A percentile compares a stretch with the other conserved stretches of the same genome.
Conservation (phyloP, 2,797 vertebrate species). For the Propithecus deckenii region DNA sequence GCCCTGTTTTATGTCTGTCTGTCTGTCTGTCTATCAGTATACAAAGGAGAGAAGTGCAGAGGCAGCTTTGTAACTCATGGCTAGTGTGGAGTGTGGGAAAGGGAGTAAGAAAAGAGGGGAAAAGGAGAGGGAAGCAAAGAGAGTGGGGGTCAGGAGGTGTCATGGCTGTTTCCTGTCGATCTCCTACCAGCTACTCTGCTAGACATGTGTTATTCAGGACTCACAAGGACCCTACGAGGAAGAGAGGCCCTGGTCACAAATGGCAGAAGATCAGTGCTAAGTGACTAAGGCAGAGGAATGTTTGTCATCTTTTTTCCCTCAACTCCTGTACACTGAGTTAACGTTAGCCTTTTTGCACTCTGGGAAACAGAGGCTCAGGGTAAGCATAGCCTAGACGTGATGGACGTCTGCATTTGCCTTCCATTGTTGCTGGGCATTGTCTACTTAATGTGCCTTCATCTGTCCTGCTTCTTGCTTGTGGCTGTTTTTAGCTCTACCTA, state of each 20-base stretch:
- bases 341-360: background rate
- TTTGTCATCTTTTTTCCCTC: rapidly evolving
- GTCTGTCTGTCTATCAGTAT: too few relatives aligned
- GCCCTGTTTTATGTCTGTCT: too few relatives aligned
- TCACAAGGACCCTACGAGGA: background rate
- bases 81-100: rapidly evolving
- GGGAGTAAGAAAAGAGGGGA: background rate
- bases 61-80: rapidly evolving
- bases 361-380: background rate
- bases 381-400: too few relatives aligned
- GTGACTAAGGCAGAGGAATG: background rate
- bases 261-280: background rate
- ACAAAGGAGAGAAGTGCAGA: background rate
- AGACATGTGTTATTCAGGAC: rapidly evolving
- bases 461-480: background rate
- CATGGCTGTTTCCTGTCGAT: background rate
- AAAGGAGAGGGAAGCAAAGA: background rate
- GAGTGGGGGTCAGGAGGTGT: rapidly evolving
- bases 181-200: background rate
- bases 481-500: background rate
- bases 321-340: rapidly evolving
- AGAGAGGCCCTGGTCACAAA: background rate
- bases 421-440: background rate
- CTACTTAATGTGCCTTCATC: background rate
- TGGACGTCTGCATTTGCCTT: background rate